These are phyloP conservation scores for Microdon myrmicae DNA, from an alignment of 2,888 invertebrate species.

Conservation along the genomic window DNA sequence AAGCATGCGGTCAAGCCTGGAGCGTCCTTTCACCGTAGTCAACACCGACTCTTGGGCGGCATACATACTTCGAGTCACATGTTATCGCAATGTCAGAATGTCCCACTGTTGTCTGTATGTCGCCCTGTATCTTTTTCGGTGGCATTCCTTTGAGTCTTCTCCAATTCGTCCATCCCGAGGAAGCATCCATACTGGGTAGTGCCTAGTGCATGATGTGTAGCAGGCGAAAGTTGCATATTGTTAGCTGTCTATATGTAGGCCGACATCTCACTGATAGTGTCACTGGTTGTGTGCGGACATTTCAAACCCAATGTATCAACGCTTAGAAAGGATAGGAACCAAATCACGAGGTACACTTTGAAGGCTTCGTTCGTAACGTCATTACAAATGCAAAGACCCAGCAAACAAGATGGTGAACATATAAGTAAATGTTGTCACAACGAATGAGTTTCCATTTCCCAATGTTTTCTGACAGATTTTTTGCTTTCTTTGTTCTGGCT, in stretches of 20 bases:
- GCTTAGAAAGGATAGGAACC: conserved; percentile 30
- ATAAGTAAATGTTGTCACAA: conserved; percentile 35
- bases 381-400: conserved; percentile 31
- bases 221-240: too few relatives aligned
- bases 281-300: not conserved
- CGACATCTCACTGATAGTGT: not conserved
- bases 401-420: conserved; percentile 18
- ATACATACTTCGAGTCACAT: conserved; percentile 3
- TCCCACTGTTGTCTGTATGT: conserved; percentile 13
- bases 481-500: not conserved
- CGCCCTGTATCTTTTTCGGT: conserved; percentile 5
- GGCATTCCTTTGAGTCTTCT: not conserved
- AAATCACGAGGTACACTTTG: conserved; percentile 31
- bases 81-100: not conserved
- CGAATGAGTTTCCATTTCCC: conserved; percentile 40
- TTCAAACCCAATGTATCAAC: conserved; percentile 27
- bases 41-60: conserved; percentile 20
- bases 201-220: conserved; percentile 11
- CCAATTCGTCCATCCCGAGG: not conserved
- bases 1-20: conserved; percentile 2
- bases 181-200: conserved; percentile 11
- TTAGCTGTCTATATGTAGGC: conserved; percentile 10
- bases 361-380: conserved; percentile 32
- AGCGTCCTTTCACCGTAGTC: conserved; percentile 12
- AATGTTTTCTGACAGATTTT: conserved; percentile 24